Evolutionary conservation across 2,113 vertebrate species (phyloP).

Genomic region (Pelodiscus sinensis): DNA sequence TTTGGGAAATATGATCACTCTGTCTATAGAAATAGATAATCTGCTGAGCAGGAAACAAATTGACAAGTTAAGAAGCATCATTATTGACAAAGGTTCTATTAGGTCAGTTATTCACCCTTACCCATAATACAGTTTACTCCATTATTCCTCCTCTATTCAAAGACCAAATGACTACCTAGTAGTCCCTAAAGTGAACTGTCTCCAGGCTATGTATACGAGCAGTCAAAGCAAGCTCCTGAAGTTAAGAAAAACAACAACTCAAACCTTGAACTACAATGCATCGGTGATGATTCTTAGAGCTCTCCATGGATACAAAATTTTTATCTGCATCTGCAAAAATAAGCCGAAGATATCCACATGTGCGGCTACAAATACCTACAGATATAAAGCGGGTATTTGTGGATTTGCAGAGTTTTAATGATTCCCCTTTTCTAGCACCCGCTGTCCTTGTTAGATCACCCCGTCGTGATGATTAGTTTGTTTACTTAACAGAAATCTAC

Average conservation of each 20-base stretch:
- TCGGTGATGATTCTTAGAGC: neutral
- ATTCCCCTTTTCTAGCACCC: neutral
- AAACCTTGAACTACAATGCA: neutral
- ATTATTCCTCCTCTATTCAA: slow-evolving; percentile 13
- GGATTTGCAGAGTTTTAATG: too few species aligned
- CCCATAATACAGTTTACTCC: too few species aligned
- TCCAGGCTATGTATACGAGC: neutral
- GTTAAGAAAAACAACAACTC: slow-evolving; percentile 32
- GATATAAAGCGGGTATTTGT: too few species aligned
- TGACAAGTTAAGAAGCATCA: slow-evolving; percentile 11
- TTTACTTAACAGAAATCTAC: neutral
- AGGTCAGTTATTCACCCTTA: slow-evolving; percentile 18
- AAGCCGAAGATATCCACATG: too few species aligned
- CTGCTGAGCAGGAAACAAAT: slow-evolving; percentile 30
- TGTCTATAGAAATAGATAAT: slow-evolving; percentile 24
- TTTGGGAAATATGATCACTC: too few species aligned
- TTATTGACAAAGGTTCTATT: neutral
- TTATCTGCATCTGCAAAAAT: too few species aligned
- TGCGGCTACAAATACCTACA: too few species aligned
- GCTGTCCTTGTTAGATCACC: neutral
- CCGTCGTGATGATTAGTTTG: neutral
- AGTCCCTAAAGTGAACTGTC: neutral
- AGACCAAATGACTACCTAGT: slow-evolving; percentile 19
- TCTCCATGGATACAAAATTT: too few species aligned
- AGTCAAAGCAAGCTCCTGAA: slow-evolving; percentile 14